Base-by-base conservation (phyloP, 2,888 invertebrate species). In the Lasioglossum figueresi region DNA sequence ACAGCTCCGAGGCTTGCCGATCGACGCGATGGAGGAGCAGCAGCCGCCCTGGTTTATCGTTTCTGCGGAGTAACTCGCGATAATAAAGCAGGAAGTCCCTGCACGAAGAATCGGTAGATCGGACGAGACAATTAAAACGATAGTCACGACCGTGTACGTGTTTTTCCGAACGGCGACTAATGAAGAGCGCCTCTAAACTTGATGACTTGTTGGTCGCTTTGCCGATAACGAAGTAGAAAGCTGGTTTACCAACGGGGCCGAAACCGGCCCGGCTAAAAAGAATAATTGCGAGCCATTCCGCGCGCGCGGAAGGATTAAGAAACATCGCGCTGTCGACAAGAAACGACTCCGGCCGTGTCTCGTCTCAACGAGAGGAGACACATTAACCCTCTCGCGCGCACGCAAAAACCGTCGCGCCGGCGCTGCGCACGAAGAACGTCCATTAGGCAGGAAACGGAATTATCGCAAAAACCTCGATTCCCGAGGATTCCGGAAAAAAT, bases 381-480 rank as follows among this genome's bases (percentile, higher is more conserved):
- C 37, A 70, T 70, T 70, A 70, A 70, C 68, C 68, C 40, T 37
- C n/a, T 37, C 68, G 5, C 40, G 68, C 19, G 23, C 40, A 3
- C 16, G n/a, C 37, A 70, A 70, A 70, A 70, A 70, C 37, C 56
- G 23, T 10, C 23, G 37, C 37, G 40, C 12, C 23, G 37, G 31
- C 59, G 63, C 59, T 23, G 63, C 82, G 12, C 52, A 43, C 37
- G 19, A 16, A 8, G 48, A 63, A 43, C 23, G 16, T 43, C 73
- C 66, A 82, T 82, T 70, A 78, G 71, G 37, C 34, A 56, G 19
- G 63, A 68, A 75, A 81, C 71, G 45, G 27, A 27, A 83, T 83
- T 56, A 48, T 45, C 66, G 73, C 83, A 83, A 83, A 83, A 83
- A 82, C 68, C 68, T 1, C 56, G 82, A 70, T 63, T 75, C 68